phyloP scores from a whole-genome alignment of 2,888 invertebrate species.

The Machimus atricapillus region DNA sequence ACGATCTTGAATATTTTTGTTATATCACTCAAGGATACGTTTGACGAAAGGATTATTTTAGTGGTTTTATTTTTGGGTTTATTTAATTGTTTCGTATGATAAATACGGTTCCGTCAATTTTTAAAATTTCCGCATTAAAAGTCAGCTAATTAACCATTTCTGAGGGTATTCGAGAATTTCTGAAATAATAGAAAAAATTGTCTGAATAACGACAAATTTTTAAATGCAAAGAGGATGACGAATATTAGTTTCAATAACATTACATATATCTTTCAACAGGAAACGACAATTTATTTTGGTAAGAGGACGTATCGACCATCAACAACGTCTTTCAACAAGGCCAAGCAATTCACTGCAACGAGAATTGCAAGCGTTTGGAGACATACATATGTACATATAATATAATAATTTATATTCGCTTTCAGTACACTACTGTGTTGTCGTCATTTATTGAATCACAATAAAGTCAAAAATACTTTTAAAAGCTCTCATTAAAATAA shows the following conservation, averaged over 20 bases:
- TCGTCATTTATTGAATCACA: too few species aligned
- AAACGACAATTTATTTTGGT: background rate
- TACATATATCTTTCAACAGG: background rate
- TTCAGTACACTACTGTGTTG: too few species aligned
- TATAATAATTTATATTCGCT: too few species aligned
- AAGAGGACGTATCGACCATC: background rate
- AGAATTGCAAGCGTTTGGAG: too few species aligned
- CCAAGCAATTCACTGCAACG: too few species aligned
- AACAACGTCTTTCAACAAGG: background rate
- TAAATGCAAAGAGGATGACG: background rate
- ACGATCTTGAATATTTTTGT: background rate
- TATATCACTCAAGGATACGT: background rate
- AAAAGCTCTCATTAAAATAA: too few species aligned
- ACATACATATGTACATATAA: too few species aligned
- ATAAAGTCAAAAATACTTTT: too few species aligned
- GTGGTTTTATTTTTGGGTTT: background rate
- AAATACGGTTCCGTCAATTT: background rate
- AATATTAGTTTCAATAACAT: background rate
- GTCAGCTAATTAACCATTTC: background rate
- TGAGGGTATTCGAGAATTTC: background rate
- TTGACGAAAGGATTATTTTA: background rate
- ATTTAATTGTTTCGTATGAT: background rate
- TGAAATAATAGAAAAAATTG: too few species aligned
- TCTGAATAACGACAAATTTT: background rate
- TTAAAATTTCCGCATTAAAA: background rate